These are phyloP conservation scores for Oxyscelio sp. DNA, from an alignment of 2,888 invertebrate species.

Conservation along the genomic window DNA sequence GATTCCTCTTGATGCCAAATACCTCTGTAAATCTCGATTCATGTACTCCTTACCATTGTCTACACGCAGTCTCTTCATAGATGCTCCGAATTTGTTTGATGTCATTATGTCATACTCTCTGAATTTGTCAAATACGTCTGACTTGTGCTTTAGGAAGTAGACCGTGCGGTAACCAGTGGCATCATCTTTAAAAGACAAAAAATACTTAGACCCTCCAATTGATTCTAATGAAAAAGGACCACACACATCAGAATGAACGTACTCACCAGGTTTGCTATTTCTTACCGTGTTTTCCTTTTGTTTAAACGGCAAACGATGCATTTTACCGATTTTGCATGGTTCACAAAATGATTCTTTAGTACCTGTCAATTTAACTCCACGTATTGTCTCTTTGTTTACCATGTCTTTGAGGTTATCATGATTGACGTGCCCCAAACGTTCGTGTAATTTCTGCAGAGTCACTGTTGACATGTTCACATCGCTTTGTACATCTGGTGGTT, in stretches of 20 bases:
- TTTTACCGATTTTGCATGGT: not conserved
- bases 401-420: not conserved
- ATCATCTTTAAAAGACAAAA: conserved; percentile 70
- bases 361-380: not conserved
- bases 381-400: not conserved
- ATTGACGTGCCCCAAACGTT: not conserved
- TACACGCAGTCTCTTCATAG: conserved; percentile 26
- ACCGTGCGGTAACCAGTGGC: conserved; percentile 62
- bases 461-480: not conserved
- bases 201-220: conserved; percentile 68
- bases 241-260: conserved; percentile 71
- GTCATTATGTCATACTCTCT: conserved; percentile 11
- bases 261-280: conserved; percentile 21
- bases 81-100: conserved; percentile 15
- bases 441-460: not conserved
- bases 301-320: not conserved
- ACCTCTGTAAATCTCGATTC: conserved; percentile 5
- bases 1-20: not conserved
- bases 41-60: conserved; percentile 36
- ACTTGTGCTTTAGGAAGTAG: conserved; percentile 67
- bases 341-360: not conserved
- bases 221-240: conserved; percentile 73
- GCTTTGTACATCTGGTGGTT: too few relatives aligned
- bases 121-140: conserved; percentile 29
- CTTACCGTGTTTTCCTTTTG: not conserved